Percentiles rank a stretch among this genome's conserved stretches.
Evolutionary conservation across 2,888 invertebrate genomes (phyloP).

Genomic region (Tinea trinotella): DNA sequence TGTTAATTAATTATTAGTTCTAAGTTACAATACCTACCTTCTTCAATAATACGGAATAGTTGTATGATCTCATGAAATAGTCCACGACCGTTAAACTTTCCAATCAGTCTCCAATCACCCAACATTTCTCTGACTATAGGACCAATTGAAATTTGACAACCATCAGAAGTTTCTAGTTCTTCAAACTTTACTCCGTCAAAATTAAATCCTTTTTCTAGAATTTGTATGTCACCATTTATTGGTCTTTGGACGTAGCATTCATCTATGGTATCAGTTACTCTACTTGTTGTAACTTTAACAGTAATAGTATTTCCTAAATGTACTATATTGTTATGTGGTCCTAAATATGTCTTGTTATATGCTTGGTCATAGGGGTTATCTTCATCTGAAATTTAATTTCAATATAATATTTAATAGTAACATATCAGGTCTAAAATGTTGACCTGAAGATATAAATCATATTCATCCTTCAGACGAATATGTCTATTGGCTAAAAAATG

Average conservation of each 20-base stretch:
- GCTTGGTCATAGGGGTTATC: slow-evolving; percentile 33
- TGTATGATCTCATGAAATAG: slow-evolving; percentile 29
- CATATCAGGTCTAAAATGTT: too few relatives aligned
- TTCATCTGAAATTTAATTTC: slow-evolving; percentile 29
- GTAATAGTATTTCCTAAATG: slow-evolving; percentile 27
- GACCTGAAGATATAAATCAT: too few relatives aligned
- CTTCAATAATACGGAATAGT: slow-evolving; percentile 29
- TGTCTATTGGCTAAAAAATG: too few relatives aligned
- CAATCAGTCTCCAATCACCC: slow-evolving; percentile 35
- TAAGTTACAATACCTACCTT: slow-evolving; percentile 36
- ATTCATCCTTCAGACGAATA: too few relatives aligned
- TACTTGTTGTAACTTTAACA: slow-evolving; percentile 23
- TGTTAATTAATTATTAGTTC: too few relatives aligned
- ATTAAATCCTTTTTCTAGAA: slow-evolving; percentile 20
- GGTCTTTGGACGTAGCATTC: slow-evolving; percentile 26
- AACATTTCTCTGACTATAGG: slow-evolving; percentile 29
- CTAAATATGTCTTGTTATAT: slow-evolving; percentile 31
- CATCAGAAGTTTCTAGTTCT: slow-evolving; percentile 18
- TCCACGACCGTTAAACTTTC: slow-evolving; percentile 32
- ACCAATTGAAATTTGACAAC: slow-evolving; percentile 30
- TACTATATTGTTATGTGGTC: slow-evolving; percentile 25
- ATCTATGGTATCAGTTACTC: slow-evolving; percentile 26
- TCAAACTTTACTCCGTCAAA: slow-evolving; percentile 27
- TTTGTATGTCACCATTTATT: slow-evolving; percentile 22
- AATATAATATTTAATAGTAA: too few relatives aligned